A percentile compares a stretch with the other conserved stretches of the same genome.
Evolutionary conservation across 2,113 vertebrate genomes (phyloP).

Genomic region (Eurystomus gularis): DNA sequence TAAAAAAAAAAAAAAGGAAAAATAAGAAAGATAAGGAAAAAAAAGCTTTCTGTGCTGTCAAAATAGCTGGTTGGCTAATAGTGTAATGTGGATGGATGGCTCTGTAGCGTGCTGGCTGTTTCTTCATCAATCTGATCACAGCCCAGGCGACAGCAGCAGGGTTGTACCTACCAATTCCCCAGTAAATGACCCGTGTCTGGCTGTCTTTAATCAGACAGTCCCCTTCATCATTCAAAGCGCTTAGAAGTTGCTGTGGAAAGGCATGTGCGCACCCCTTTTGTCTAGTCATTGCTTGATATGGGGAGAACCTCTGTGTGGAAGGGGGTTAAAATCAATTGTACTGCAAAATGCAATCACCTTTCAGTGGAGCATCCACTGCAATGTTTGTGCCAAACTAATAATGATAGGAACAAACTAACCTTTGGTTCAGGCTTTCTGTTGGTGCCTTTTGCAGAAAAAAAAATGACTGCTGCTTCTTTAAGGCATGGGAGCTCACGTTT

Average conservation of each 20-base stretch:
- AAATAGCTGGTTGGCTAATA: background rate
- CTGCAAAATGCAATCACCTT: background rate
- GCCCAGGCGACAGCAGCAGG: background rate
- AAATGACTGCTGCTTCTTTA: constrained; percentile 36
- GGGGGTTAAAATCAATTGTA: background rate
- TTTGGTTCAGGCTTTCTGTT: background rate
- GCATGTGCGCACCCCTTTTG: background rate
- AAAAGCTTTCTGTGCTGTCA: background rate
- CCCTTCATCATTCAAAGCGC: background rate
- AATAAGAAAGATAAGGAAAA: too few species aligned
- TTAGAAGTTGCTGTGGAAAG: background rate
- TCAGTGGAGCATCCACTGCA: background rate
- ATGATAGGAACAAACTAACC: background rate
- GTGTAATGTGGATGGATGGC: background rate
- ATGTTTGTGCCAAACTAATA: background rate
- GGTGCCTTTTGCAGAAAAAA: background rate
- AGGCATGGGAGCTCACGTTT: constrained; percentile 49
- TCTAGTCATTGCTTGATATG: background rate
- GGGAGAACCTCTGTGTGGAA: background rate
- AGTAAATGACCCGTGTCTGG: background rate
- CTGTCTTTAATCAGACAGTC: background rate
- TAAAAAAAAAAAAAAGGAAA: accelerated
- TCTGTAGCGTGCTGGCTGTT: background rate
- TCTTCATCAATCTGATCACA: constrained; percentile 9
- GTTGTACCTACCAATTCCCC: background rate